phyloP scores from a whole-genome alignment of 1,140 invertebrate genomes.

The Drosophila melanica region DNA sequence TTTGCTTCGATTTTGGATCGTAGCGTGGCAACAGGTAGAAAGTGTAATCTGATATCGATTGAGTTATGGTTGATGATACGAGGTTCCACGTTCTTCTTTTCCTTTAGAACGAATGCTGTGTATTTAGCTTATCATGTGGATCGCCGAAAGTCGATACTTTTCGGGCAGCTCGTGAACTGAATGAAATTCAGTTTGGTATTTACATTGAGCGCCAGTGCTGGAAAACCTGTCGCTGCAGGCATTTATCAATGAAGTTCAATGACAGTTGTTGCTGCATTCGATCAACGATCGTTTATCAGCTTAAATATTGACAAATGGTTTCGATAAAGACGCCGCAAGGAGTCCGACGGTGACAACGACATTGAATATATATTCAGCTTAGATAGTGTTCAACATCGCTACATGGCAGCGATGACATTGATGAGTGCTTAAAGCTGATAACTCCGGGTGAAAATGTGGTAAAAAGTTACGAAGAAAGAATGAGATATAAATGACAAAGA shows the following conservation, averaged over 20 bases:
- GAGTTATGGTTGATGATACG: constrained; percentile 24
- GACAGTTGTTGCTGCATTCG: constrained; percentile 68
- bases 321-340: constrained; percentile 54
- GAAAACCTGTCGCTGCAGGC: constrained; percentile 23
- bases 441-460: constrained; percentile 19
- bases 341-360: constrained; percentile 16
- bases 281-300: constrained; percentile 73
- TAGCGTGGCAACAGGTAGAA: constrained; percentile 57
- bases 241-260: constrained; percentile 82
- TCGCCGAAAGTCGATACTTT: constrained; percentile 62
- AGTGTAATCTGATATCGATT: constrained; percentile 50
- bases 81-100: background rate
- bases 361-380: constrained; percentile 18
- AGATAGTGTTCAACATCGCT: constrained; percentile 34
- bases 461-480: background rate
- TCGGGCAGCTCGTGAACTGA: constrained; percentile 5
- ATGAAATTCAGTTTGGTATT: constrained; percentile 23
- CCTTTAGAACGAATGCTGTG: constrained; percentile 17
- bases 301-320: constrained; percentile 62
- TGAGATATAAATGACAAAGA: background rate
- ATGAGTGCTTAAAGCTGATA: constrained; percentile 34
- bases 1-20: constrained; percentile 57
- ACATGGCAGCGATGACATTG: constrained; percentile 40
- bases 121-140: constrained; percentile 71
- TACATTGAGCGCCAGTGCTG: constrained; percentile 28